These are phyloP conservation scores for Herpetotheres cachinnans DNA, from an alignment of 2,113 vertebrate genomes.

Conservation along the genomic window DNA sequence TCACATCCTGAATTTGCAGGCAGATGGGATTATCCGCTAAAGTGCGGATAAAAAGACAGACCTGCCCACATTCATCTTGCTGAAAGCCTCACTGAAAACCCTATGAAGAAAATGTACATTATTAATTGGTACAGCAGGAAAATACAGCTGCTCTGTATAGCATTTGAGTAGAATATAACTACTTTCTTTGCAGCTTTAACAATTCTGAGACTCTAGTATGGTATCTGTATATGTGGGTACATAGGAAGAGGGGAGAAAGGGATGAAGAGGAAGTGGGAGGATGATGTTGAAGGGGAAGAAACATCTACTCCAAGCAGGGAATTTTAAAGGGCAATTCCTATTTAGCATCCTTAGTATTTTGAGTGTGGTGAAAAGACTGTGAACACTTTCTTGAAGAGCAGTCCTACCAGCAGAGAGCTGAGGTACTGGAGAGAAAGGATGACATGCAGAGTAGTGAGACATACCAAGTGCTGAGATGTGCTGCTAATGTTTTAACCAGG, in stretches of 20 bases:
- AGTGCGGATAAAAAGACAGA: not conserved
- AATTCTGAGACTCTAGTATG: not conserved
- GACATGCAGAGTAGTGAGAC: not conserved
- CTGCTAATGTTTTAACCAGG: not conserved
- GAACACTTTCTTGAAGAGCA: not conserved
- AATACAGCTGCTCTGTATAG: not conserved
- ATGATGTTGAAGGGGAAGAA: not conserved
- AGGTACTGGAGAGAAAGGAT: not conserved
- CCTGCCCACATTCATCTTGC: not conserved
- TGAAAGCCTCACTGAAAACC: not conserved
- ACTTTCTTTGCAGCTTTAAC: not conserved
- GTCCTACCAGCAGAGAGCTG: not conserved
- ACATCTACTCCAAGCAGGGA: not conserved
- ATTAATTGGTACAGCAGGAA: not conserved
- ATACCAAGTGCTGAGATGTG: not conserved
- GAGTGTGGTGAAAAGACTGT: not conserved
- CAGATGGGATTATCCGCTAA: not conserved
- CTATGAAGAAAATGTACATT: not conserved
- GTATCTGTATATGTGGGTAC: not conserved
- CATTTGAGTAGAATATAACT: not conserved
- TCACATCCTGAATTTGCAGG: not conserved
- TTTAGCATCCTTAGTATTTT: not conserved
- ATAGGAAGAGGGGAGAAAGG: not conserved
- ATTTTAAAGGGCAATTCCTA: not conserved
- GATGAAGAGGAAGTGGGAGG: not conserved